Base-by-base conservation (phyloP, 2,113 vertebrate species). In the Edolisoma coerulescens region DNA sequence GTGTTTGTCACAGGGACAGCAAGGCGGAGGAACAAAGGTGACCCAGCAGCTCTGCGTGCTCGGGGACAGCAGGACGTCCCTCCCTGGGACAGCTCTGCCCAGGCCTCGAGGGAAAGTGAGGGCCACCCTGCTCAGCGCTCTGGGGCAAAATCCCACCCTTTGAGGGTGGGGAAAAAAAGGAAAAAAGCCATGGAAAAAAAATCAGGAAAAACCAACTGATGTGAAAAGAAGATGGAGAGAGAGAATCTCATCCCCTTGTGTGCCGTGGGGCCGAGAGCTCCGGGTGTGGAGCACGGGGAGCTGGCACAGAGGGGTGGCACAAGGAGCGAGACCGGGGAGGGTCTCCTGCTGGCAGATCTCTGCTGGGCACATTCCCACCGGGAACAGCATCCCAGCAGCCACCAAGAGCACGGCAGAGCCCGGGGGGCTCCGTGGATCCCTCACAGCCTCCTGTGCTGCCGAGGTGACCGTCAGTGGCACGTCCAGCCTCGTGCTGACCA, bases 391-490 rank as follows among this genome's bases (percentile, higher is more conserved):
- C 45, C 81, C 63, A 74, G 78, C 54, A 33, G 59, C 1, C 9
- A 59, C 17, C 26, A 3, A 9, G 70, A 45, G 52, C 79, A 54
- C 10, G 9, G 16, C 45, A 37, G 13, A 77, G 77, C 82, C 56
- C 0, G 0, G 84, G 71, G 0, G 15, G 35, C 67, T 77, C 68
- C 1, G 0, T 4, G 42, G 4, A 11, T 9, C 11, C 26, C 61
- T 42, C 0, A 0, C 37, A 76, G 52, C 76, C n/a, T 54, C 61
- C 44, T 22, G 37, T n/a, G 68, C 59, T 22, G 49, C 6, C 0
- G 0, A 75, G 53, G 39, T 42, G 87, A 52, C 91, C n/a, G 3
- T 5, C 21, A 4, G 54, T 13, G 39, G 45, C 45, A 63, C 9
- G 0, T 50, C 53, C 65, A 75, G 19, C 52, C 52, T 37, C 67